phyloP scores from a whole-genome alignment of 2,797 vertebrate genomes.

The Diplodus puntazzo region DNA sequence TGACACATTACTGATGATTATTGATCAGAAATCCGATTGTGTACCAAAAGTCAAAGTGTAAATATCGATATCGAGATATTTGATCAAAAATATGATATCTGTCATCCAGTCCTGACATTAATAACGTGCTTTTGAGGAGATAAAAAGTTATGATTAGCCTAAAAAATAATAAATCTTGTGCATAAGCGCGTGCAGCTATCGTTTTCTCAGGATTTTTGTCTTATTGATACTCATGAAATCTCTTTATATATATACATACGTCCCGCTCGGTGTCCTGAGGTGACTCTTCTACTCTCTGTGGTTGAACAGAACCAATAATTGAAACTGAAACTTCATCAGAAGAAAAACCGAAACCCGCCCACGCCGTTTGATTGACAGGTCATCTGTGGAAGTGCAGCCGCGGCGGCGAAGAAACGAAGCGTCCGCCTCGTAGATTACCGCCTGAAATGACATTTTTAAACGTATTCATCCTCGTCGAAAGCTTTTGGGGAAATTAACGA shows the following conservation, averaged over 20 bases:
- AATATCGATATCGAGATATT: no score
- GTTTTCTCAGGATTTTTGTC: neutral
- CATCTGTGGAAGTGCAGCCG: conserved; percentile 23
- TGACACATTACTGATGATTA: no score
- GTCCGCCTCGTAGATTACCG: neutral
- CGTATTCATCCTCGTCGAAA: conserved; percentile 4
- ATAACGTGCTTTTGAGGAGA: no score
- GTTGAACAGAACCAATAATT: conserved; percentile 11
- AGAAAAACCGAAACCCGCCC: conserved; percentile 30
- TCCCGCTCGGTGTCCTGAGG: neutral
- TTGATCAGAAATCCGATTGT: no score
- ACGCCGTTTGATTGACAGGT: conserved; percentile 46
- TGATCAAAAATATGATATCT: no score
- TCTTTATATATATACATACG: rapidly evolving
- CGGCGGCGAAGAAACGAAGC: neutral
- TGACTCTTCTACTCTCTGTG: neutral
- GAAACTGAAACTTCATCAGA: conserved; percentile 39
- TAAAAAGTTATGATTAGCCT: no score
- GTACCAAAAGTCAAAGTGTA: no score
- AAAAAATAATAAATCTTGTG: no score
- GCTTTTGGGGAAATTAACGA: conserved; percentile 28
- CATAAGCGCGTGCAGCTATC: no score
- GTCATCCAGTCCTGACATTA: no score
- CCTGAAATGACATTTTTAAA: conserved; percentile 17
- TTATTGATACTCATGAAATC: neutral